Evolutionary conservation across 2,888 invertebrate species (phyloP).

Genomic region (Sminthurides aquaticus): DNA sequence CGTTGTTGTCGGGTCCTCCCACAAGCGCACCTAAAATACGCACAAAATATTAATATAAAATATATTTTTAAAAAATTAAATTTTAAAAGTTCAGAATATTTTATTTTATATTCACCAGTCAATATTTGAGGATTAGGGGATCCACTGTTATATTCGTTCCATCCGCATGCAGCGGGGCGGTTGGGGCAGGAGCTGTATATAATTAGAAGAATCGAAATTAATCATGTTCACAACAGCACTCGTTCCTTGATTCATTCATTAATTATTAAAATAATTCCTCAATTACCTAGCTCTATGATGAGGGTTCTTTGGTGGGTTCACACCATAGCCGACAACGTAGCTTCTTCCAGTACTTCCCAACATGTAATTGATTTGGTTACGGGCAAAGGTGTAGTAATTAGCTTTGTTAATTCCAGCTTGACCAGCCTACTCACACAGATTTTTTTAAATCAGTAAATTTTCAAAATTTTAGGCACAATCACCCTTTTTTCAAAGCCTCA

Average conservation of each 20-base stretch:
- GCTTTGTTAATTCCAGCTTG: conserved; percentile 46
- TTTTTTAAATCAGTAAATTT: too few species aligned
- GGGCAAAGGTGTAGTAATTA: conserved; percentile 51
- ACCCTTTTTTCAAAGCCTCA: conserved; percentile 14
- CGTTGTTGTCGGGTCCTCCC: conserved; percentile 54
- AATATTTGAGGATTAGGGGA: conserved; percentile 53
- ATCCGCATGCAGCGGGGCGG: conserved; percentile 50
- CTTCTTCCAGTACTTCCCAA: conserved; percentile 53
- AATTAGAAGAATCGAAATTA: not conserved
- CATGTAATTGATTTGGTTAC: conserved; percentile 54
- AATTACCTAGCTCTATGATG: conserved; percentile 54
- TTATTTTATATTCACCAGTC: too few species aligned
- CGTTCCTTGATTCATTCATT: not conserved
- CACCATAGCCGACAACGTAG: conserved; percentile 54
- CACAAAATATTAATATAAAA: too few species aligned
- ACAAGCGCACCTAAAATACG: conserved; percentile 51
- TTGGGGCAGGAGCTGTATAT: conserved; percentile 51
- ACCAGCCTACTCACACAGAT: conserved; percentile 48
- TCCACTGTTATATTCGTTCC: conserved; percentile 49
- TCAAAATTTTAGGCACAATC: conserved; percentile 30
- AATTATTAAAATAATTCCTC: conserved; percentile 18
- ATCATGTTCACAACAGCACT: not conserved
- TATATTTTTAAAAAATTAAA: too few species aligned
- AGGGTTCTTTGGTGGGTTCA: conserved; percentile 52
- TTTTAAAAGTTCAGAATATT: too few species aligned